A percentile compares a stretch with the other conserved stretches of the same genome.
phyloP scores from a whole-genome alignment of 64 coral and sea anemone species.

The Platygyra sinensis region DNA sequence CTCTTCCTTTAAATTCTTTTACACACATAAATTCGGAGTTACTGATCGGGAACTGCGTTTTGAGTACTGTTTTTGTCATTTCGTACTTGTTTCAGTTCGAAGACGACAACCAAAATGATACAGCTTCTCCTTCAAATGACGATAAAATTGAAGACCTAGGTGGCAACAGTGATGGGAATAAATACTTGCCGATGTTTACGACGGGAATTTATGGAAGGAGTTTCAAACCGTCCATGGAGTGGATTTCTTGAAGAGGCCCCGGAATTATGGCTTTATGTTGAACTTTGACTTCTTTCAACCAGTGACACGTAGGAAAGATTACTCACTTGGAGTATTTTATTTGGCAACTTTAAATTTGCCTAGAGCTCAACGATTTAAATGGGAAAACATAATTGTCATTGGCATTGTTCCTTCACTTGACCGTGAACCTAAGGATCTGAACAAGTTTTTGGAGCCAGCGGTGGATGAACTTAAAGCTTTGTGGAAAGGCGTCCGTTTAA shows the following conservation, averaged over 20 bases:
- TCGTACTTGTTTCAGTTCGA: too few species aligned
- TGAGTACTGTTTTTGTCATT: too few species aligned
- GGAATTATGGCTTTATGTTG: constrained; percentile 31
- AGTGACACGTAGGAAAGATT: constrained; percentile 28
- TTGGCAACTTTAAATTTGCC: constrained; percentile 51
- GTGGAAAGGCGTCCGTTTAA: constrained; percentile 47
- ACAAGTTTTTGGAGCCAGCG: constrained; percentile 61
- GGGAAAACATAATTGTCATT: constrained; percentile 40
- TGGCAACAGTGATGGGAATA: background rate
- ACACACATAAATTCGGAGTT: too few species aligned
- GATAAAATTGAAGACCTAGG: too few species aligned
- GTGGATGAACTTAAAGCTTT: constrained; percentile 63
- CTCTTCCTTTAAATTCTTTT: too few species aligned
- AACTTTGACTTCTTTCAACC: constrained; percentile 55
- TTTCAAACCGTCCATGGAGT: too few species aligned
- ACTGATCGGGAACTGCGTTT: too few species aligned
- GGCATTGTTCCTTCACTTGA: constrained; percentile 32
- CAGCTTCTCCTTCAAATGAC: too few species aligned
- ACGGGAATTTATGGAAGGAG: too few species aligned
- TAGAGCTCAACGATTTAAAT: constrained; percentile 24
- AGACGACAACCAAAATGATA: too few species aligned
- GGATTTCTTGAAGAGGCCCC: too few species aligned
- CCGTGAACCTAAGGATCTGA: constrained; percentile 50
- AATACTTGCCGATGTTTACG: too few species aligned
- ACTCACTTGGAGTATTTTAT: constrained; percentile 60